Evolutionary conservation across 2,888 invertebrate species (phyloP).

Genomic region (Acanthococcus lagerstroemiae): DNA sequence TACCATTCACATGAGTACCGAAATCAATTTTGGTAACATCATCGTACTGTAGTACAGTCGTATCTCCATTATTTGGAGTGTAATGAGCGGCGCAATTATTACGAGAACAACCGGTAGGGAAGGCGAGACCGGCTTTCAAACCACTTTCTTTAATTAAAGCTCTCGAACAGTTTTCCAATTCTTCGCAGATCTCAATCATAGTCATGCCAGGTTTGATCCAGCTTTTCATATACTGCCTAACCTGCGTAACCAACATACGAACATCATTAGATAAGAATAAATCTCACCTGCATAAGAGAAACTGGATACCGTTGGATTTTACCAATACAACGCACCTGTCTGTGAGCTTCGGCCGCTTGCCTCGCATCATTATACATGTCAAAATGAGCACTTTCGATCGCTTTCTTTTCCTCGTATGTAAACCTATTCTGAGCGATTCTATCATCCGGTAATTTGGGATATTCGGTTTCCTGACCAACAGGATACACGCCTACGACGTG

Average conservation of each 20-base stretch:
- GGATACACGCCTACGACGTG: slow-evolving; percentile 66
- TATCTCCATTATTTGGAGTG: slow-evolving; percentile 96
- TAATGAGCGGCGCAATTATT: slow-evolving; percentile 99
- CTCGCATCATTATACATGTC: slow-evolving; percentile 92
- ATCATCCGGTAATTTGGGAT: slow-evolving; percentile 66
- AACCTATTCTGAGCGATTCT: slow-evolving; percentile 78
- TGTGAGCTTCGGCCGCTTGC: slow-evolving; percentile 93
- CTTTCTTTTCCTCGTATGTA: slow-evolving; percentile 75
- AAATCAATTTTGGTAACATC: slow-evolving; percentile 99
- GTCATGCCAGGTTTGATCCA: slow-evolving; percentile 98
- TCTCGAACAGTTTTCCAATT: slow-evolving; percentile 83
- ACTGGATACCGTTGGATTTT: not conserved
- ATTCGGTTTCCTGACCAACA: slow-evolving; percentile 79
- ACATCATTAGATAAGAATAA: no score
- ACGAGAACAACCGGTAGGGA: slow-evolving; percentile 96
- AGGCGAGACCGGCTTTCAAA: slow-evolving; percentile 83
- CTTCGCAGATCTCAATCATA: slow-evolving; percentile 97
- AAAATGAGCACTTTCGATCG: slow-evolving; percentile 78
- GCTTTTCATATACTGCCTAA: slow-evolving; percentile 78
- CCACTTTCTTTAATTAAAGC: slow-evolving; percentile 90
- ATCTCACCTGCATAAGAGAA: not conserved
- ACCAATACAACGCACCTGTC: slow-evolving; percentile 63
- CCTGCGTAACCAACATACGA: no score
- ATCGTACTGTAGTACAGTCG: slow-evolving; percentile 84
- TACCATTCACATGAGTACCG: slow-evolving; percentile 93